These are phyloP conservation scores for Sceliomorpha sp. DNA, from an alignment of 2,888 invertebrate species.

Conservation along the genomic window DNA sequence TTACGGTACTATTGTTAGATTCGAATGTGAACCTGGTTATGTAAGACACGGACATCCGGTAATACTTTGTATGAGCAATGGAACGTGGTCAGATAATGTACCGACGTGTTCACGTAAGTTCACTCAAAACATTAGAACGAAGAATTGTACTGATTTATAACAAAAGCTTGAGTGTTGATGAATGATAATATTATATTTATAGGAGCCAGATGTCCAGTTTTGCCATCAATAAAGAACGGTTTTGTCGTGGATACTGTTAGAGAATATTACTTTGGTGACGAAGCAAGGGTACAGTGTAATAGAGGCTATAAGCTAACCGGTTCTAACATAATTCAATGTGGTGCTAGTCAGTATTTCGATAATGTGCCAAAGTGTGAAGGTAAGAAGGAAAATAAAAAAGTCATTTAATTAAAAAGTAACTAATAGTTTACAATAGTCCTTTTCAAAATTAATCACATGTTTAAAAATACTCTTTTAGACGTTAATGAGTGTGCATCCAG, in stretches of 20 bases:
- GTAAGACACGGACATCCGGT: conserved; percentile 93
- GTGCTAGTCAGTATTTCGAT: conserved; percentile 90
- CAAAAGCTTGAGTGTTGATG: too few relatives aligned
- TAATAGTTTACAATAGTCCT: neutral
- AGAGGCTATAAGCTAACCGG: conserved; percentile 94
- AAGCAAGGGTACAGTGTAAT: conserved; percentile 94
- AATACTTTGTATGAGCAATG: conserved; percentile 96
- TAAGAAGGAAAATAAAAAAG: too few relatives aligned
- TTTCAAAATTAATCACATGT: too few relatives aligned
- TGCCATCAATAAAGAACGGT: conserved; percentile 92
- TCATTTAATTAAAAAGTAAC: conserved; percentile 2
- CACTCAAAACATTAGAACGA: too few relatives aligned
- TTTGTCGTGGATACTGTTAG: conserved; percentile 90
- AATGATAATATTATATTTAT: conserved; percentile 36
- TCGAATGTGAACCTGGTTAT: conserved; percentile 95
- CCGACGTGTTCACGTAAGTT: conserved; percentile 90
- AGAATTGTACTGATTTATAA: neutral
- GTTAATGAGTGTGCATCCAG: conserved; percentile 94
- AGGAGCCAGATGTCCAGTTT: conserved; percentile 86
- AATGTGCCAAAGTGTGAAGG: conserved; percentile 92
- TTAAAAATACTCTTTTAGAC: conserved; percentile 82
- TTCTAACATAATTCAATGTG: conserved; percentile 91
- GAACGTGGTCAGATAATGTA: conserved; percentile 96
- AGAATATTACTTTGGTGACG: conserved; percentile 92
- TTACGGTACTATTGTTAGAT: conserved; percentile 95